Evolutionary conservation across 2,888 invertebrate genomes (phyloP), one percentile per base, ranked within the genome.

Genomic region (Drosophila fungiperda): DNA sequence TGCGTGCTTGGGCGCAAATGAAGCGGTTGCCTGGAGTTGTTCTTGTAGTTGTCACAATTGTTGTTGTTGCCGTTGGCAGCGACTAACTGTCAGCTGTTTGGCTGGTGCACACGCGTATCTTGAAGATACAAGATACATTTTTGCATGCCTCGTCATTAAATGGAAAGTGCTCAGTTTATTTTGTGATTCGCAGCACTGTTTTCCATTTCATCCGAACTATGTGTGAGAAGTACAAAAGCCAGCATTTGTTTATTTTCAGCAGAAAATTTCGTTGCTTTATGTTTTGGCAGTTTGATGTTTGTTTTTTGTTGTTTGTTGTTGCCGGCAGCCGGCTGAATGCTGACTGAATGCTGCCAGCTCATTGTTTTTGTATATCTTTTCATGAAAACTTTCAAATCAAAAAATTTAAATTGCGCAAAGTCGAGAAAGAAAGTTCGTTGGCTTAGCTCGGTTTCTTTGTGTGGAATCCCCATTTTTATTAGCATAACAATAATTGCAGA

Each of bases 1-100:
- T 89, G 91, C 90, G 87, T 91, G 90, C 90, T 91, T 91, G 91
- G 90, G 84, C 83, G 81, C 91, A 90, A 91, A 89, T 89, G 83
- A 89, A 82, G 89, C 87, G 84, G 68, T 72, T 63, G 76, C 57
- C 75, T 42, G 45, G 48, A 66, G 80, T 40, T 68, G 72, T 61
- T 45, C 33, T 50, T 50, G 50, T 26, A 17, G 11, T 50, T 50
- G 50, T 45, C 15, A 7, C 20, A 45, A 23, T 29, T 50, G n/a
- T 42, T 32, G 38, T 17, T 26, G 26, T 4, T 26, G 23, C 33
- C 23, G 53, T 33, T 15, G 17, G 54, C 54, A 52, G 42, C 64
- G 32, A 70, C 49, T 49, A 70, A 68, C 58, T 64, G 87, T 86
- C 90, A 89, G 89, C 90, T 86, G 87, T 57, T 87, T 77, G 74